Evolutionary conservation across 2,113 vertebrate genomes (phyloP), one percentile per base, ranked within the genome.

Genomic region (Corythornis vintsioides): DNA sequence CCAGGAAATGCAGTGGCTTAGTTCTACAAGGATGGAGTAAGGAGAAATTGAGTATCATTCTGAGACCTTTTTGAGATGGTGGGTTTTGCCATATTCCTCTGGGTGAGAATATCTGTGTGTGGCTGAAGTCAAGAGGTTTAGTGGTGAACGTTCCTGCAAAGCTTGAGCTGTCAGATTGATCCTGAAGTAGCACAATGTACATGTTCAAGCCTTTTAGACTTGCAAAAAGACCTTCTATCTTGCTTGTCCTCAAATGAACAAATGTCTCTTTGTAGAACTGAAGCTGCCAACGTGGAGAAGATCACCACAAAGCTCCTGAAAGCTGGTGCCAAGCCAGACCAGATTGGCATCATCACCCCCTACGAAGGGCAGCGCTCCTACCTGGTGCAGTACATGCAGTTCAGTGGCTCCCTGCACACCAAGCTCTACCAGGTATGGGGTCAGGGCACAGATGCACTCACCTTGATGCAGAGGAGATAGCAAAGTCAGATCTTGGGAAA

Each of bases 311-410:
- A 99, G 88, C 97, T 99, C 60, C 81, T 99, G 87, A 99, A 99
- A 92, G 99, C 99, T 0, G 99, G 99, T 17, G 99, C 99, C 83
- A 99, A 99, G 86, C 99, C 99, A 0, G 99, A 99, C 96, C 99
- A 99, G 97, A 99, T 99, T 0, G 99, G 99, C 67, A 99, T 99
- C 95, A 99, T 99, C 93, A 99, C 99, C 0, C 99, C 99, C 0
- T 99, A 99, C 0, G 99, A 99, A 96, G 99, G 99, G 6, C 99
- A 99, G 94, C 98, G 99, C 56, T 99, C 99, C 28, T 99, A 99
- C 93, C 97, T 99, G 98, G 99, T 99, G 92, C 99, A 99, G 95
- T 99, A 99, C 97, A 99, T 99, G 99, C 99, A 99, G 93, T 99
- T 99, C 97, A 99, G 99, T 0, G 99, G 99, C 79, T 99, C 99